phyloP scores from a whole-genome alignment of 1,140 invertebrate genomes.

The Orchesella cincta region DNA sequence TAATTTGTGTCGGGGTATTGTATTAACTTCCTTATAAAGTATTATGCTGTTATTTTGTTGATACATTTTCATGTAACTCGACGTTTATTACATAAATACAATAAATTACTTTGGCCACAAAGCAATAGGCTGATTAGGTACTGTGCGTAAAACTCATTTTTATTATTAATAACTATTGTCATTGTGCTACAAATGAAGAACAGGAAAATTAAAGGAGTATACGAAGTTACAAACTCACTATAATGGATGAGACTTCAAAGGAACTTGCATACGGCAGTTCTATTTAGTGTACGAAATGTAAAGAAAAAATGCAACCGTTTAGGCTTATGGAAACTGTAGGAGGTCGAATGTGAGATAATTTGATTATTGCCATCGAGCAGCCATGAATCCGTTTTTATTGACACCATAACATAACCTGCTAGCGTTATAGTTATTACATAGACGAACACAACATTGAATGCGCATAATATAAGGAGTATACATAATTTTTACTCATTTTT shows the following conservation, averaged over 20 bases:
- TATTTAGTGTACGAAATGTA: not conserved
- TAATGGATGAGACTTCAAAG: not conserved
- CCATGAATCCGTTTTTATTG: constrained; percentile 17
- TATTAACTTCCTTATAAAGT: no score
- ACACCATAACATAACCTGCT: not conserved
- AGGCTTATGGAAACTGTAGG: constrained; percentile 7
- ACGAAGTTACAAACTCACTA: not conserved
- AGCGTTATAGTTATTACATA: no score
- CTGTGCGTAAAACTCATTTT: not conserved
- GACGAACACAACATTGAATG: no score
- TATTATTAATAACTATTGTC: not conserved
- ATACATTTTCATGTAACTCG: no score
- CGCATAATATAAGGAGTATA: no score
- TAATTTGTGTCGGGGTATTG: no score
- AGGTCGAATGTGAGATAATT: constrained; percentile 21
- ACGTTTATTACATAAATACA: no score
- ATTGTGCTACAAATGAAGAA: constrained; percentile 9
- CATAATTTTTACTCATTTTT: no score
- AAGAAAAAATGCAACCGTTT: not conserved
- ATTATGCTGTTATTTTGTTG: no score
- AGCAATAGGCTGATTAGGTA: no score
- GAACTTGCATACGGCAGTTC: not conserved
- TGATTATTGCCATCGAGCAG: constrained; percentile 9
- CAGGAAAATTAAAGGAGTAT: not conserved
- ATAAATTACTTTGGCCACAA: no score